These are phyloP conservation scores for Ophion slaviceki DNA, from an alignment of 2,888 invertebrate genomes.

Conservation along the genomic window DNA sequence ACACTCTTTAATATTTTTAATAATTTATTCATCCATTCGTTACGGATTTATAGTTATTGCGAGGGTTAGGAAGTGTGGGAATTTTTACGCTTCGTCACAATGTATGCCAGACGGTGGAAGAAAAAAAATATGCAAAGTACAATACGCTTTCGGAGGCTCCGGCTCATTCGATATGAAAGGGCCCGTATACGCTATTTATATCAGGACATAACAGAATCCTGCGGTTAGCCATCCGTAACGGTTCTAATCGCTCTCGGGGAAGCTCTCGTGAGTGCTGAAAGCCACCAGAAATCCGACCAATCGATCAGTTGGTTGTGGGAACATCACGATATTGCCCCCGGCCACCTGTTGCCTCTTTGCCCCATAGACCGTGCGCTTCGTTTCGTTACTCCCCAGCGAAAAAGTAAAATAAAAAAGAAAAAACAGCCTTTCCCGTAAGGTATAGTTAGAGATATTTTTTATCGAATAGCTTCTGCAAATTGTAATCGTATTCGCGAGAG, in stretches of 20 bases:
- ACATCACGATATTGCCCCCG: conserved; percentile 21
- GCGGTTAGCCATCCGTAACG: conserved; percentile 53
- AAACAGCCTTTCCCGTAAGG: not conserved
- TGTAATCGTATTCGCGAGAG: not conserved
- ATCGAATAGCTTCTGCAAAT: not conserved
- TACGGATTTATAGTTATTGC: too few relatives aligned
- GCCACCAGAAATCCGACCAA: conserved; percentile 19
- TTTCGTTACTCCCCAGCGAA: not conserved
- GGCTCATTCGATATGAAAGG: not conserved
- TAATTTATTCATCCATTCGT: too few relatives aligned
- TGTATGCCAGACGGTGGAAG: too few relatives aligned
- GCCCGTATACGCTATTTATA: conserved; percentile 14
- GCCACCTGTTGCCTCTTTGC: conserved; percentile 55
- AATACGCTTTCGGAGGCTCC: not conserved
- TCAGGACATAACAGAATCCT: conserved; percentile 13
- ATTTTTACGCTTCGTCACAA: too few relatives aligned
- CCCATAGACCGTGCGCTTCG: not conserved
- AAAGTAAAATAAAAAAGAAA: not conserved
- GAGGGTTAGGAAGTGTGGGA: too few relatives aligned
- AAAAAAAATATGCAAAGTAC: too few relatives aligned
- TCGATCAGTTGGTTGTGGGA: conserved; percentile 15
- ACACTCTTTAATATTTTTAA: too few relatives aligned
- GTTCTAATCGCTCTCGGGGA: conserved; percentile 51
- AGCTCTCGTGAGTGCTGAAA: conserved; percentile 49
- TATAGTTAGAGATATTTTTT: not conserved